A percentile compares a stretch with the other conserved stretches of the same genome.
These are phyloP conservation scores for Asbolus verrucosus DNA, from an alignment of 1,140 invertebrate species.

Conservation along the genomic window DNA sequence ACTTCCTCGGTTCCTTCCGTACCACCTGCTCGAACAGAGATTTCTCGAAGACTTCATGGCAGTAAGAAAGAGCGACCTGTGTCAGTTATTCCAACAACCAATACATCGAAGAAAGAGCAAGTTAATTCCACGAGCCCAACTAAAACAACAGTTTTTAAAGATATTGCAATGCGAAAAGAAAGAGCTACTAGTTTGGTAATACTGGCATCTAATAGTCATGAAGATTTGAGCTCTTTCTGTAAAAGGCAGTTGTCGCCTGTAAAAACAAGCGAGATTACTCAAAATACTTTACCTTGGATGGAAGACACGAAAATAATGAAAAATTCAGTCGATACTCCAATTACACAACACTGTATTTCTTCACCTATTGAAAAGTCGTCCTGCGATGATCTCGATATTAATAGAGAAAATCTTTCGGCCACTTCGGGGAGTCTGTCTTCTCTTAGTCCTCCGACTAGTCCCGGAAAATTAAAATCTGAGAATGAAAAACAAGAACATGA, in stretches of 20 bases:
- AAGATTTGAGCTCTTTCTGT: too few species aligned
- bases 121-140: conserved; percentile 62
- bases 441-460: conserved; percentile 66
- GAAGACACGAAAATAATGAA: not conserved
- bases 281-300: not conserved
- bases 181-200: conserved; percentile 1
- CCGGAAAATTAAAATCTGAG: conserved; percentile 66
- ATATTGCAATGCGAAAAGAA: conserved; percentile 43
- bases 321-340: not conserved
- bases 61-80: conserved; percentile 60
- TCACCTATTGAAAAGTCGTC: conserved; percentile 4
- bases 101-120: conserved; percentile 55
- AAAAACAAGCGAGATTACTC: too few species aligned
- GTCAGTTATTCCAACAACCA: conserved; percentile 61
- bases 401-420: conserved; percentile 61
- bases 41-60: conserved; percentile 50
- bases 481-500: conserved; percentile 70
- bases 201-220: conserved; percentile 14
- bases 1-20: conserved; percentile 69
- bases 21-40: conserved; percentile 64
- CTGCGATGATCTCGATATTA: conserved; percentile 61
- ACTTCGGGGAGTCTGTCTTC: conserved; percentile 66
- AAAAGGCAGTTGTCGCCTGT: too few species aligned
- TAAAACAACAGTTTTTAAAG: conserved; percentile 61
- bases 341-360: not conserved